Evolutionary conservation across 1,140 invertebrate genomes (phyloP), one percentile per base, ranked within the genome.

Genomic region (Pogonomyrmex barbatus): DNA sequence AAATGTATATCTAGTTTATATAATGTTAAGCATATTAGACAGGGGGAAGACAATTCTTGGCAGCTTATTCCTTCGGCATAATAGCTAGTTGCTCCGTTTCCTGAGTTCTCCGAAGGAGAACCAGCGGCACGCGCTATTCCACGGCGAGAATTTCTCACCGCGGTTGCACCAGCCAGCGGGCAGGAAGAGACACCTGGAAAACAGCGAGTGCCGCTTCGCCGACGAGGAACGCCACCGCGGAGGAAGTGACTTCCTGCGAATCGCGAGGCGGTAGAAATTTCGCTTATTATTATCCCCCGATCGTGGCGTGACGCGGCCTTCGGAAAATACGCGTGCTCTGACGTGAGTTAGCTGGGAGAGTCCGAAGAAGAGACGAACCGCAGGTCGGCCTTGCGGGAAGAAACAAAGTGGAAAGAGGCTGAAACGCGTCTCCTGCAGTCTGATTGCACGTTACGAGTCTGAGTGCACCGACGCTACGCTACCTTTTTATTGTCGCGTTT

Each of bases 131-230:
- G 67, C 79, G 65, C 73, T 60, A 78, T 54, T n/a, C 47, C 24
- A 47, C 73, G 73, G 58, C 36, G 82, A 60, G 77, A 89, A 87
- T 90, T 90, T 90, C 88, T 89, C 89, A 90, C 86, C 62, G 60
- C 8, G 60, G 36, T 47, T 76, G 50, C 76, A 8, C 6, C 77
- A n/a, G n/a, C 47, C 33, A 24, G 56, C 75, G 70, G 24, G 30
- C 89, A 90, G 89, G 88, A 90, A 90, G 89, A 62, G 86, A 90
- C 89, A 90, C 89, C 88, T 90, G 89, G 81, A 88, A 84, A 76
- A 85, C 65, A 82, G 88, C 78, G 63, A 39, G 58, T 60, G 81
- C 79, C 85, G 89, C 73, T 89, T 75, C 88, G 88, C 5, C 75
- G 73, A 10, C 33, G 24, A 79, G 76, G 47, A 60, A 87, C 86